phyloP scores from a whole-genome alignment of 2,113 vertebrate species.

The Nycticryphes semicollaris region DNA sequence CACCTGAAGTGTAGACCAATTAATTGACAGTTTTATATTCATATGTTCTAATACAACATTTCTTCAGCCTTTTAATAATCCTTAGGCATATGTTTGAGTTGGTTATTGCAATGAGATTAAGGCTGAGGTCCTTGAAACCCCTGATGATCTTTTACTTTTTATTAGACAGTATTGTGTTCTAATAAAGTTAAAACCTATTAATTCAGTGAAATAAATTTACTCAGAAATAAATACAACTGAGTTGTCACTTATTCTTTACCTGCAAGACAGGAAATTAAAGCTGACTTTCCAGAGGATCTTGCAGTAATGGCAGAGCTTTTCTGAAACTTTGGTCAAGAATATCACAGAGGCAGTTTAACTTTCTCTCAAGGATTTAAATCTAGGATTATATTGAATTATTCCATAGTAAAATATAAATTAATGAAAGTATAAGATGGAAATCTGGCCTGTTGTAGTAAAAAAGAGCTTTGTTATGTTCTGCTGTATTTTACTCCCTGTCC shows the following conservation, averaged over 20 bases:
- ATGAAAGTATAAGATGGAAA: not conserved
- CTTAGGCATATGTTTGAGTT: constrained; percentile 2
- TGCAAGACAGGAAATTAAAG: constrained; percentile 34
- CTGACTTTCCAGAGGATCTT: not conserved
- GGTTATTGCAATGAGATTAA: constrained; percentile 44
- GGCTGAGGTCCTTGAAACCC: not conserved
- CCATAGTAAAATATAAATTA: not conserved
- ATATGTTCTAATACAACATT: not conserved
- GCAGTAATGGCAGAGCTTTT: not conserved
- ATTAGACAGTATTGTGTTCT: constrained; percentile 13
- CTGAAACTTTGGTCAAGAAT: not conserved
- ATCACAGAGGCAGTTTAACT: not conserved
- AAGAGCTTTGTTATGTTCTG: not conserved
- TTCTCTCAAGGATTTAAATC: not conserved
- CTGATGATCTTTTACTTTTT: not conserved
- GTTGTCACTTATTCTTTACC: constrained; percentile 7
- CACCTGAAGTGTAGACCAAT: not conserved
- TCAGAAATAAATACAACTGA: constrained; percentile 26
- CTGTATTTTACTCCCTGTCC: not conserved
- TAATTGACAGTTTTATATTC: not conserved
- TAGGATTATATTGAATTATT: not conserved
- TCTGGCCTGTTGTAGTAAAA: not conserved
- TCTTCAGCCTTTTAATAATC: constrained; percentile 36
- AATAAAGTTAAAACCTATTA: constrained; percentile 42
- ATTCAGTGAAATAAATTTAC: constrained; percentile 51